phyloP scores from a whole-genome alignment of 2,797 vertebrate genomes.

The Odontamblyopus lacepedii region DNA sequence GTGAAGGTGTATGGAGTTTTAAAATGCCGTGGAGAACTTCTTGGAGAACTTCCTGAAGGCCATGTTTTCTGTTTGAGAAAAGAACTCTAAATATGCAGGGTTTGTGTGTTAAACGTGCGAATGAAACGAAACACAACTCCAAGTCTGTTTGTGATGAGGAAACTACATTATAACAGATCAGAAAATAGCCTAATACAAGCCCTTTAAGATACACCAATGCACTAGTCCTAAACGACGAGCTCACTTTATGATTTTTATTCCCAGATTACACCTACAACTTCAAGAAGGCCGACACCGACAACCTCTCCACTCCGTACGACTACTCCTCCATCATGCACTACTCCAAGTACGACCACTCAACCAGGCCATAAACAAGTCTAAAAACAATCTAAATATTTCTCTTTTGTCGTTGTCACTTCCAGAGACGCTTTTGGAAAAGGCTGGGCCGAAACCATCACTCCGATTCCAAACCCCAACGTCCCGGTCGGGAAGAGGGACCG shows the following conservation, averaged over 20 bases:
- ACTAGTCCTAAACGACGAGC: too few relatives aligned
- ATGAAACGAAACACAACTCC: too few relatives aligned
- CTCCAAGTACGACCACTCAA: slow-evolving; percentile 45
- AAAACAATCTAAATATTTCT: background rate
- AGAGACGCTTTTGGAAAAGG: slow-evolving; percentile 45
- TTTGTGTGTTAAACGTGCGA: too few relatives aligned
- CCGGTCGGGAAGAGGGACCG: slow-evolving; percentile 35
- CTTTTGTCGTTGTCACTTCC: background rate
- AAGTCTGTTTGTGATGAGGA: too few relatives aligned
- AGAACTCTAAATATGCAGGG: too few relatives aligned
- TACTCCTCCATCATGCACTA: slow-evolving; percentile 85
- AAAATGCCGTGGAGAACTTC: too few relatives aligned
- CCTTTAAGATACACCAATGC: too few relatives aligned
- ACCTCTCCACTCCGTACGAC: slow-evolving; percentile 73
- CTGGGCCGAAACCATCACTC: slow-evolving; percentile 41
- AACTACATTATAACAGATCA: too few relatives aligned
- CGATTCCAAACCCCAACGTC: slow-evolving; percentile 36
- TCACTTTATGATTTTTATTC: background rate
- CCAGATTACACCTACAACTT: slow-evolving; percentile 62
- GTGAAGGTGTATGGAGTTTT: too few relatives aligned
- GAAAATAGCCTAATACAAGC: too few relatives aligned
- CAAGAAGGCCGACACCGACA: slow-evolving; percentile 65
- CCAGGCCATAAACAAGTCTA: background rate
- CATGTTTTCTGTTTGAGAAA: too few relatives aligned
- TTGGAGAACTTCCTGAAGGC: too few relatives aligned